phyloP scores from a whole-genome alignment of 2,888 invertebrate genomes.

The Cataglyphis livida region DNA sequence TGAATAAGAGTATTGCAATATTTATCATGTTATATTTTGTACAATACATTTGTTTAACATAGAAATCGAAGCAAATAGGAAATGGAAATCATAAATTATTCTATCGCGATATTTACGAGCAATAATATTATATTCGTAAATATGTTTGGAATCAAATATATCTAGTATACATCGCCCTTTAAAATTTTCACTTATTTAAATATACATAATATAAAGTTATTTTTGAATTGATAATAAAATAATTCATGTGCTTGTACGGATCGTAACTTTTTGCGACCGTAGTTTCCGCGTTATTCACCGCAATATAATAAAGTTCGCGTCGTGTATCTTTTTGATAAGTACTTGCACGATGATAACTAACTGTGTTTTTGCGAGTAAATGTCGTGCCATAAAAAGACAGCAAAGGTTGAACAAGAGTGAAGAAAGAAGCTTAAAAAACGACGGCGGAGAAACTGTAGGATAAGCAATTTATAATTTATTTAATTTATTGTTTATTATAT shows the following conservation, averaged over 20 bases:
- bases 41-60: too few species aligned
- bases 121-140: too few species aligned
- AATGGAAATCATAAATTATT: too few species aligned
- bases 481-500: not conserved
- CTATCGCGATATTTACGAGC: too few species aligned
- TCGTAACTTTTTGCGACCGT: not conserved
- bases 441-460: not conserved
- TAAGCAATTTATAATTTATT: not conserved
- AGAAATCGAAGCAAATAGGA: too few species aligned
- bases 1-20: too few species aligned
- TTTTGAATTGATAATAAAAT: not conserved
- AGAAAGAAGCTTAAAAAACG: not conserved
- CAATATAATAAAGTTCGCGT: constrained; percentile 5
- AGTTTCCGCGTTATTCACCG: not conserved
- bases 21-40: too few species aligned
- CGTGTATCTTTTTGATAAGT: not conserved
- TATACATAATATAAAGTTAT: not conserved
- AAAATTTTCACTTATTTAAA: not conserved
- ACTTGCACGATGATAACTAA: not conserved
- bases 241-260: not conserved
- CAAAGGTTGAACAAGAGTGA: not conserved
- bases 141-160: not conserved
- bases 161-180: not conserved
- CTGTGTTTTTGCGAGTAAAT: not conserved
- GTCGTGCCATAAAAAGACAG: not conserved